Conservation (phyloP, 2,888 invertebrate genomes). For the Serrognathus titanus region DNA sequence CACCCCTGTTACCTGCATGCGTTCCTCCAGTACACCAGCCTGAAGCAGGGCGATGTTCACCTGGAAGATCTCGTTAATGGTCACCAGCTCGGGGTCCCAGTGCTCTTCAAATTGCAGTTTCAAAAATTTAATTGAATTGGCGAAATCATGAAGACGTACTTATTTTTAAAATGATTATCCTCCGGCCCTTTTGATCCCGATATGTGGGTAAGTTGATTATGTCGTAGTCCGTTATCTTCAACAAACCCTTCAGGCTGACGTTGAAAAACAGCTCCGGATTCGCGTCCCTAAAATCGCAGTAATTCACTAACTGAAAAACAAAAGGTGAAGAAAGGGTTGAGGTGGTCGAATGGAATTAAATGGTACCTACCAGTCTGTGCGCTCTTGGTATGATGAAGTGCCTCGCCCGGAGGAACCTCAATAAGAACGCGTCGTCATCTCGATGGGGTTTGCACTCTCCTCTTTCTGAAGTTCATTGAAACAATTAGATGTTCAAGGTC, state of each 20-base stretch:
- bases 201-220: slow-evolving; percentile 73
- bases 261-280: slow-evolving; percentile 66
- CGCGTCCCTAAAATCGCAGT: slow-evolving; percentile 71
- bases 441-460: slow-evolving; percentile 72
- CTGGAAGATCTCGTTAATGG: slow-evolving; percentile 68
- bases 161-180: slow-evolving; percentile 69
- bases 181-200: slow-evolving; percentile 68
- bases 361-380: slow-evolving; percentile 66
- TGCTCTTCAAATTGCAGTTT: slow-evolving; percentile 53
- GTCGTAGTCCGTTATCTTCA: slow-evolving; percentile 63
- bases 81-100: slow-evolving; percentile 68
- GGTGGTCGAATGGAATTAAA: background rate
- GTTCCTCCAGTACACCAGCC: slow-evolving; percentile 69
- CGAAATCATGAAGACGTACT: slow-evolving; percentile 46
- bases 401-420: slow-evolving; percentile 72
- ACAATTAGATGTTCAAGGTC: background rate
- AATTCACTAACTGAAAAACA: slow-evolving; percentile 65
- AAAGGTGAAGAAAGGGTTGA: background rate
- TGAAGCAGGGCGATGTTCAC: slow-evolving; percentile 69
- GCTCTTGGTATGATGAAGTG: slow-evolving; percentile 68
- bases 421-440: slow-evolving; percentile 71
- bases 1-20: slow-evolving; percentile 74
- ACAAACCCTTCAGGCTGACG: slow-evolving; percentile 62
- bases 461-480: slow-evolving; percentile 54
- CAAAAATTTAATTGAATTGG: too few species aligned